Evolutionary conservation across 2,797 vertebrate species (phyloP).

Genomic region (Agapornis canus): DNA sequence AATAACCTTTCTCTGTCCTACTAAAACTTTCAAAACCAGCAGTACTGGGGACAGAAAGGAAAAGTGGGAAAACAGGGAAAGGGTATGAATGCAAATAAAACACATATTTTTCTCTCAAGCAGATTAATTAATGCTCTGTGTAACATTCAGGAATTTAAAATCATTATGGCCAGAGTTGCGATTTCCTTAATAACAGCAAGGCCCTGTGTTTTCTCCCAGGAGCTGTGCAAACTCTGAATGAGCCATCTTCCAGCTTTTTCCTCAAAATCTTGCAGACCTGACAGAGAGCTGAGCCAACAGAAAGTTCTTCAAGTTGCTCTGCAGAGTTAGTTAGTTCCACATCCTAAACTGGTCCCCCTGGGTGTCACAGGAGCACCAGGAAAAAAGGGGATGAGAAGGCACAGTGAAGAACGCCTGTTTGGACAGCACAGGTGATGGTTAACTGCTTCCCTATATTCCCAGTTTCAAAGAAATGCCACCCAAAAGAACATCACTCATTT

Average conservation of each 20-base stretch:
- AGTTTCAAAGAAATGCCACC: background rate
- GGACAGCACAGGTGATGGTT: background rate
- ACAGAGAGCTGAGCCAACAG: background rate
- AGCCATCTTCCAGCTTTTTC: background rate
- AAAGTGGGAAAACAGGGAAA: background rate
- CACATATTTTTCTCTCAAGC: fast-evolving
- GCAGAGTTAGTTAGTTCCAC: background rate
- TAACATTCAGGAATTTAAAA: background rate
- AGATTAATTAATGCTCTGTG: background rate
- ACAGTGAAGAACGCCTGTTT: background rate
- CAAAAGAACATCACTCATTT: background rate
- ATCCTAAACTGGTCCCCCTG: background rate
- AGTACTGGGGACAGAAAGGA: background rate
- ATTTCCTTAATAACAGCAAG: background rate
- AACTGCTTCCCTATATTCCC: background rate
- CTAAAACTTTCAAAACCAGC: background rate
- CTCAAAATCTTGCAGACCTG: background rate
- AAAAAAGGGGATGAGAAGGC: background rate
- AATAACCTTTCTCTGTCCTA: background rate
- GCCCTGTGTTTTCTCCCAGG: background rate
- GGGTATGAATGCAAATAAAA: background rate
- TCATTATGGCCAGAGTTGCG: background rate
- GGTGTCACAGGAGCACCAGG: background rate
- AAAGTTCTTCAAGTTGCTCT: background rate
- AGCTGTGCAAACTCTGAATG: background rate